Evolutionary conservation across 2,888 invertebrate genomes (phyloP).

Genomic region (Cephonodes hylas): DNA sequence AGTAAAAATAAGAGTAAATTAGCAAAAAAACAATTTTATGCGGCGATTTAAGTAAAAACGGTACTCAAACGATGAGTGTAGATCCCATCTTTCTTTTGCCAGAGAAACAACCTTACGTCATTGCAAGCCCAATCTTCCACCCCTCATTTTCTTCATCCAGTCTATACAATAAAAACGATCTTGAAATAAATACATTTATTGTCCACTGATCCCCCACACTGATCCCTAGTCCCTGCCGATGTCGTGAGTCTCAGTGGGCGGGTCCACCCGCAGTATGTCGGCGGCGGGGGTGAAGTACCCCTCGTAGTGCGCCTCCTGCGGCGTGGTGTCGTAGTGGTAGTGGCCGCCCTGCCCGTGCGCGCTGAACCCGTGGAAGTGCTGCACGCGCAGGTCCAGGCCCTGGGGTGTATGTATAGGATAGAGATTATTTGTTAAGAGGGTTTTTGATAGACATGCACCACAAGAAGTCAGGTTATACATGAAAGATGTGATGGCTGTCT

Average conservation of each 20-base stretch:
- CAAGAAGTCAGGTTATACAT: too few relatives aligned
- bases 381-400: conserved; percentile 94
- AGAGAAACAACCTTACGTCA: too few relatives aligned
- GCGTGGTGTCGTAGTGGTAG: conserved; percentile 97
- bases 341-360: conserved; percentile 94
- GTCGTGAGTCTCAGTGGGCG: conserved; percentile 83
- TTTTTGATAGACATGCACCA: neutral
- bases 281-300: conserved; percentile 93
- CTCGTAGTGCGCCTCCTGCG: conserved; percentile 91
- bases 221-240: conserved; percentile 87
- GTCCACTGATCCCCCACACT: neutral
- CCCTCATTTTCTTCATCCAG: too few relatives aligned
- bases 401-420: conserved; percentile 49
- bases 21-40: too few relatives aligned
- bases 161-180: neutral
- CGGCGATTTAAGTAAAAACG: too few relatives aligned
- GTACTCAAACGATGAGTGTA: too few relatives aligned
- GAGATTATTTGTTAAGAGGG: too few relatives aligned
- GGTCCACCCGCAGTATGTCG: conserved; percentile 87
- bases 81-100: too few relatives aligned
- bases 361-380: conserved; percentile 97
- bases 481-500: too few relatives aligned
- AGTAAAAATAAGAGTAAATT: too few relatives aligned
- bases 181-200: neutral
- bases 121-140: too few relatives aligned